Conservation (phyloP, 2,797 vertebrate species). For the Dipus sagitta region DNA sequence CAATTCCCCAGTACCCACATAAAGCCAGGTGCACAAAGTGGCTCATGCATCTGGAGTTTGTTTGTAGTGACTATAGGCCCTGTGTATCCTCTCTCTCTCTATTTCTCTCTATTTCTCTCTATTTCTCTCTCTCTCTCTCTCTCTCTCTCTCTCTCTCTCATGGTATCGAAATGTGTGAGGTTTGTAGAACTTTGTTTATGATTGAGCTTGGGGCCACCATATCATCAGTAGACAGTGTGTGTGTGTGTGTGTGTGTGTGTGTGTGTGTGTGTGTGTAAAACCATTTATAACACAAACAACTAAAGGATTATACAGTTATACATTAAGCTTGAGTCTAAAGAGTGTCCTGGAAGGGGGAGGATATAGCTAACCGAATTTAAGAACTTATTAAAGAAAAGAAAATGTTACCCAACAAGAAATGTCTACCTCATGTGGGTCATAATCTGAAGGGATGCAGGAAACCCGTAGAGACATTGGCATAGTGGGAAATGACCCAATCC, state of each 20-base stretch:
- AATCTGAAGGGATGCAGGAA: not conserved
- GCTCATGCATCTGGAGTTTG: too few relatives aligned
- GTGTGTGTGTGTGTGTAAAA: not conserved
- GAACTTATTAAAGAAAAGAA: slow-evolving; percentile 9
- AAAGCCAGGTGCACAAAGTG: too few relatives aligned
- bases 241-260: not conserved
- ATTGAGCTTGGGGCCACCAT: not conserved
- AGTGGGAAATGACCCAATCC: not conserved
- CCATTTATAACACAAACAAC: not conserved
- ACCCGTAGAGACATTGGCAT: not conserved
- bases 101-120: too few relatives aligned
- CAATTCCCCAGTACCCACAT: too few relatives aligned
- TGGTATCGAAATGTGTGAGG: not conserved
- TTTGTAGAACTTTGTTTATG: not conserved
- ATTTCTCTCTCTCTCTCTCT: too few relatives aligned
- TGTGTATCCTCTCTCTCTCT: too few relatives aligned
- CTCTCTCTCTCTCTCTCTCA: too few relatives aligned
- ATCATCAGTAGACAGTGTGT: not conserved
- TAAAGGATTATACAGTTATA: not conserved
- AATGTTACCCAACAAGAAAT: not conserved
- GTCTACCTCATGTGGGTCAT: not conserved
- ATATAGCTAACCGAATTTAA: not conserved
- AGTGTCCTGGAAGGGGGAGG: not conserved
- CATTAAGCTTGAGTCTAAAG: not conserved
- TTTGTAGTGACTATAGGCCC: too few relatives aligned